Conservation (phyloP, 2,888 invertebrate genomes). For the Craniophora ligustri region DNA sequence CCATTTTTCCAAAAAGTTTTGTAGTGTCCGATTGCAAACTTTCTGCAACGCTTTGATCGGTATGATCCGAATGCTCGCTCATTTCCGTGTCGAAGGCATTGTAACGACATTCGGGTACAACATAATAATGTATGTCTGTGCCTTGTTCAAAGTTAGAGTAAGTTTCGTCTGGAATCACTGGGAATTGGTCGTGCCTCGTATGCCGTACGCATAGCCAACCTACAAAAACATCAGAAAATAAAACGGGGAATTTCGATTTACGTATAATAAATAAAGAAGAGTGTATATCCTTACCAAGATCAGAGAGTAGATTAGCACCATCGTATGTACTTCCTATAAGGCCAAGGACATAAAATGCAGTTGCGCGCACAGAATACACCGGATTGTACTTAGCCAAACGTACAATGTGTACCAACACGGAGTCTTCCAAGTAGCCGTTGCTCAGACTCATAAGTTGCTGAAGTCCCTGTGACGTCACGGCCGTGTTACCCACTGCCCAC, state of each 20-base stretch:
- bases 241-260: neutral
- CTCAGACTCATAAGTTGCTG: slow-evolving; percentile 90
- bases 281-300: slow-evolving; percentile 87
- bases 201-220: slow-evolving; percentile 94
- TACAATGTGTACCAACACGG: slow-evolving; percentile 83
- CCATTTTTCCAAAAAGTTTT: slow-evolving; percentile 62
- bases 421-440: slow-evolving; percentile 76
- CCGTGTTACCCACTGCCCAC: slow-evolving; percentile 96
- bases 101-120: slow-evolving; percentile 73
- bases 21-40: slow-evolving; percentile 77
- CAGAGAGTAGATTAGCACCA: slow-evolving; percentile 93
- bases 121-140: slow-evolving; percentile 65
- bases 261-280: neutral
- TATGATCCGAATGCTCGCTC: slow-evolving; percentile 85
- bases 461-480: slow-evolving; percentile 93
- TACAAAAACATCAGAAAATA: slow-evolving; percentile 49
- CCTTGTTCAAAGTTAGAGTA: slow-evolving; percentile 82
- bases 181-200: slow-evolving; percentile 93
- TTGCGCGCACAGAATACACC: slow-evolving; percentile 96
- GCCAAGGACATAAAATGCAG: slow-evolving; percentile 96
- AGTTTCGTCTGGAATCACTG: slow-evolving; percentile 91
- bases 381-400: slow-evolving; percentile 93
- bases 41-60: slow-evolving; percentile 82
- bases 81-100: slow-evolving; percentile 76
- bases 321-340: slow-evolving; percentile 94